Conservation (phyloP, 2,888 invertebrate genomes). For the Cabera pusaria region DNA sequence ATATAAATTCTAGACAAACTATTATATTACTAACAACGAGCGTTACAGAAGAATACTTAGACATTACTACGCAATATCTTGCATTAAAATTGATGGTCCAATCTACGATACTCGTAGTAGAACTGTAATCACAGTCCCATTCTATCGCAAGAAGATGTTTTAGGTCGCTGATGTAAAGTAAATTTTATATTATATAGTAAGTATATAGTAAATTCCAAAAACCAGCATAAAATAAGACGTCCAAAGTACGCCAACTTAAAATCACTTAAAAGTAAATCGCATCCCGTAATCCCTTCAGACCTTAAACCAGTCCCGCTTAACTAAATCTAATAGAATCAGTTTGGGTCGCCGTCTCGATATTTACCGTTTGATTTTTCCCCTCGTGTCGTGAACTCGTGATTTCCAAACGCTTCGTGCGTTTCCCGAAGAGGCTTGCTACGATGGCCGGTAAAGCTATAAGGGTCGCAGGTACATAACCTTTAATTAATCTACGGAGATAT, state of each 20-base stretch:
- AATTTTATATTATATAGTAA: too few species aligned
- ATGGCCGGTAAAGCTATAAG: slow-evolving; percentile 44
- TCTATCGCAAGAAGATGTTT: too few species aligned
- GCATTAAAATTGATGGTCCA: too few species aligned
- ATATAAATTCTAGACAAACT: too few species aligned
- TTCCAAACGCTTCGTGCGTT: slow-evolving; percentile 52
- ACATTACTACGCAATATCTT: too few species aligned
- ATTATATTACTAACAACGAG: too few species aligned
- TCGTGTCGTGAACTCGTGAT: slow-evolving; percentile 73
- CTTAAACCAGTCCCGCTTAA: slow-evolving; percentile 61
- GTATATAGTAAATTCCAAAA: too few species aligned
- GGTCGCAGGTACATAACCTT: slow-evolving; percentile 69
- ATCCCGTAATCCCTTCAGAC: slow-evolving; percentile 45
- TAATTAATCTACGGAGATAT: slow-evolving; percentile 62
- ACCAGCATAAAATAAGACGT: too few species aligned
- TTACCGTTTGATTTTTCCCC: slow-evolving; percentile 79
- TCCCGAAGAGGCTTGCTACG: slow-evolving; percentile 75
- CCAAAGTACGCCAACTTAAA: slow-evolving; percentile 3
- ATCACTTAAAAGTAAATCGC: slow-evolving; percentile 45
- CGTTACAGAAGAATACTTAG: too few species aligned
- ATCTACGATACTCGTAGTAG: too few species aligned
- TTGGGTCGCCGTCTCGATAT: slow-evolving; percentile 80
- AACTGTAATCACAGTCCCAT: too few species aligned
- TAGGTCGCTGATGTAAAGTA: too few species aligned
- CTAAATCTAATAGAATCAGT: slow-evolving; percentile 80